Percentiles rank a stretch among this genome's conserved stretches.
These are phyloP conservation scores for Lamellibrachia columna DNA, from an alignment of 2,888 invertebrate genomes.

Conservation along the genomic window DNA sequence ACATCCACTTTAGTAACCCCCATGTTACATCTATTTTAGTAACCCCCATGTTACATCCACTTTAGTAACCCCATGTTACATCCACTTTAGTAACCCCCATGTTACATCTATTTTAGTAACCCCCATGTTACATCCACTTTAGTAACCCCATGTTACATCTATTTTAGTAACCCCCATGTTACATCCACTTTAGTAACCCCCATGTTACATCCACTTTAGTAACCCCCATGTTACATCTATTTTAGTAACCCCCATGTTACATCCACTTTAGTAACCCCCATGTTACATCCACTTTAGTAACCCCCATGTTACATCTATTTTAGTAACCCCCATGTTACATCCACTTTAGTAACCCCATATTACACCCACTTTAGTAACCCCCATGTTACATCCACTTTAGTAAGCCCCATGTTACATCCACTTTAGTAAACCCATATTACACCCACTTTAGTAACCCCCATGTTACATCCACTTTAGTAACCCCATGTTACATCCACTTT, in stretches of 20 bases:
- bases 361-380: background rate
- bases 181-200: background rate
- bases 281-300: background rate
- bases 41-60: background rate
- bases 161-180: background rate
- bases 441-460: background rate
- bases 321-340: background rate
- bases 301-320: background rate
- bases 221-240: background rate
- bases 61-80: background rate
- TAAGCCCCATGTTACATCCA: background rate
- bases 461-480: background rate
- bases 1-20: background rate
- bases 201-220: background rate
- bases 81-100: background rate
- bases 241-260: background rate
- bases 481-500: background rate
- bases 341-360: background rate
- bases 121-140: background rate
- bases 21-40: background rate
- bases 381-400: background rate
- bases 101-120: background rate
- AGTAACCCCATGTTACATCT: background rate
- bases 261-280: background rate
- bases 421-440: background rate